Evolutionary conservation across 2,113 vertebrate species (phyloP).

Genomic region (Colossoma macropomum): DNA sequence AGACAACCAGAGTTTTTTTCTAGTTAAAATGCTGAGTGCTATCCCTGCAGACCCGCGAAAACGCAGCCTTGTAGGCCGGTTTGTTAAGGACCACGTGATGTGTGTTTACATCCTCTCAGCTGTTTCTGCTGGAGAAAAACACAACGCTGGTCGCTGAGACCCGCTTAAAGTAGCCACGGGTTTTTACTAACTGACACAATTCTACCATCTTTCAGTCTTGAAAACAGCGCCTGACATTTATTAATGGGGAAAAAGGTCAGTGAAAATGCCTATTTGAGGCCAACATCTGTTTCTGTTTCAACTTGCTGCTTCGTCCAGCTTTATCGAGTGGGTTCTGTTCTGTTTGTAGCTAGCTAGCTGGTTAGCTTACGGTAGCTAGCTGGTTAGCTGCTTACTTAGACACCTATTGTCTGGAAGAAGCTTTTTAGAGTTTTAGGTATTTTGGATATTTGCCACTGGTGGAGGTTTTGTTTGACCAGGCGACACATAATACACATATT

Average conservation of each 20-base stretch:
- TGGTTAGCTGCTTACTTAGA: neutral
- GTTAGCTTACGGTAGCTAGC: neutral
- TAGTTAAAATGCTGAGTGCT: neutral
- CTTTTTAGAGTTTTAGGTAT: neutral
- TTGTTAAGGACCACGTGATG: constrained; percentile 59
- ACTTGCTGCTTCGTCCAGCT: constrained; percentile 1
- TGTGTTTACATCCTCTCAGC: constrained; percentile 71
- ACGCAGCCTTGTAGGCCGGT: constrained; percentile 31
- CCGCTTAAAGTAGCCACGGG: neutral
- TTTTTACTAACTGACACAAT: neutral
- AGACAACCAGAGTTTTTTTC: neutral
- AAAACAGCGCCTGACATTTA: neutral
- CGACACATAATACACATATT: no score
- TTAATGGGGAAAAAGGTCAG: constrained; percentile 36
- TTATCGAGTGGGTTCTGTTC: neutral
- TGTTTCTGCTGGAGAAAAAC: constrained; percentile 56
- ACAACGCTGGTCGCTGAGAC: constrained; percentile 11
- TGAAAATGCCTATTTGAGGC: constrained; percentile 29
- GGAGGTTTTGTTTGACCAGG: no score
- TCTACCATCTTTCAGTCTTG: neutral
- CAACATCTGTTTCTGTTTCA: constrained; percentile 41
- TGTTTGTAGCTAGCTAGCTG: neutral
- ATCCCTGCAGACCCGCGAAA: neutral
- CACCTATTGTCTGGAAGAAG: neutral
- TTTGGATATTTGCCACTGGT: no score